phyloP scores from a whole-genome alignment of 2,797 vertebrate genomes.

The Betta splendens region DNA sequence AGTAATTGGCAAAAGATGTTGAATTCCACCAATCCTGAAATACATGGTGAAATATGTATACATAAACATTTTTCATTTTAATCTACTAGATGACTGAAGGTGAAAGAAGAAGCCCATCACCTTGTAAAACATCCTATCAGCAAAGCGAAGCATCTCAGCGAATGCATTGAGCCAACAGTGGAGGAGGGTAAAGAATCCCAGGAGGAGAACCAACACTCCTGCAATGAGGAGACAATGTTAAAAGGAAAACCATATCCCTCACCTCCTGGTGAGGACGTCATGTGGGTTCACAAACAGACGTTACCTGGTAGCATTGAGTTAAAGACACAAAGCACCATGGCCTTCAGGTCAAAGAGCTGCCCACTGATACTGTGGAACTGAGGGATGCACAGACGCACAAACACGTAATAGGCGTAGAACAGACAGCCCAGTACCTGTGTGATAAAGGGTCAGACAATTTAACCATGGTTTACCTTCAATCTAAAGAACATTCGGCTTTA shows the following conservation, averaged over 20 bases:
- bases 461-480: neutral
- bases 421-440: conserved; percentile 91
- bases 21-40: conserved; percentile 98
- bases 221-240: conserved; percentile 20
- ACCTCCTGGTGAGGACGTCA: neutral
- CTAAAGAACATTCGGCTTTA: neutral
- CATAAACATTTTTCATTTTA: neutral
- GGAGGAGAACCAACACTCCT: conserved; percentile 90
- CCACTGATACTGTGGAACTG: conserved; percentile 88
- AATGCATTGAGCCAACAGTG: conserved; percentile 98
- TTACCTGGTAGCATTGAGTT: conserved; percentile 95
- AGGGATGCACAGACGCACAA: conserved; percentile 93
- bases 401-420: conserved; percentile 94
- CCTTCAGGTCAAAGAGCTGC: conserved; percentile 89
- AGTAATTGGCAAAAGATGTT: conserved; percentile 96
- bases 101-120: conserved; percentile 60
- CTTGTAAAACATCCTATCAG: conserved; percentile 98
- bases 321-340: conserved; percentile 93
- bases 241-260: neutral
- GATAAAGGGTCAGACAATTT: neutral
- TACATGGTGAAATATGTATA: conserved; percentile 1
- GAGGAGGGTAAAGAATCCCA: conserved; percentile 92
- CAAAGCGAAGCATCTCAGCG: conserved; percentile 96
- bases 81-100: neutral
- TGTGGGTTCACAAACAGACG: neutral